Evolutionary conservation across 2,888 invertebrate species (phyloP).

Genomic region (Chymomyza caudatula): DNA sequence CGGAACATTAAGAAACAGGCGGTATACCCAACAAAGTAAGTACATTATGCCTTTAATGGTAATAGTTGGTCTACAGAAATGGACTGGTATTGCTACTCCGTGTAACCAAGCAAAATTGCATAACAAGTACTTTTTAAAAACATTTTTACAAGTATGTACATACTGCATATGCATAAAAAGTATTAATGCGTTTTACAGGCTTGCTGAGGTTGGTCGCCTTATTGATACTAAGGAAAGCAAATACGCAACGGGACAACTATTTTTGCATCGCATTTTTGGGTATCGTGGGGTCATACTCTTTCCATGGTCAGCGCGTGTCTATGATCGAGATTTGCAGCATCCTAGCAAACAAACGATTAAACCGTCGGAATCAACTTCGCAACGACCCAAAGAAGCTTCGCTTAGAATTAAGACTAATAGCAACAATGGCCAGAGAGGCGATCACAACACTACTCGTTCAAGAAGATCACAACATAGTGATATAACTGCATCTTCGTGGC

Average conservation of each 20-base stretch:
- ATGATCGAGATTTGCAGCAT: slow-evolving; percentile 88
- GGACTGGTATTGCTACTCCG: background rate
- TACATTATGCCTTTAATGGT: slow-evolving; percentile 11
- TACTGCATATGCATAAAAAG: too few relatives aligned
- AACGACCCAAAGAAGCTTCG: slow-evolving; percentile 47
- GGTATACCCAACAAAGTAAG: slow-evolving; percentile 58
- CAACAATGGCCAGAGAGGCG: background rate
- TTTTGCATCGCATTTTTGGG: slow-evolving; percentile 97
- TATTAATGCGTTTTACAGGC: slow-evolving; percentile 80
- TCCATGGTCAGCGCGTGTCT: slow-evolving; percentile 97
- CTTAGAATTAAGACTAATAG: slow-evolving; percentile 29
- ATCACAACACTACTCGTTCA: slow-evolving; percentile 4
- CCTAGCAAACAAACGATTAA: slow-evolving; percentile 80
- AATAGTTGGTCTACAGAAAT: slow-evolving; percentile 4
- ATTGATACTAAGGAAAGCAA: slow-evolving; percentile 93
- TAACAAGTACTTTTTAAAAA: slow-evolving; percentile 48
- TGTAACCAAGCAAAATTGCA: slow-evolving; percentile 45
- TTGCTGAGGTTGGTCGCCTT: slow-evolving; percentile 95
- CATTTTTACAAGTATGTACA: background rate
- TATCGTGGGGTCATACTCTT: slow-evolving; percentile 98
- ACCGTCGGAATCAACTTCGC: slow-evolving; percentile 11
- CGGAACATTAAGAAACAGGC: slow-evolving; percentile 62
- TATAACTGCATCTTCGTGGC: slow-evolving; percentile 24
- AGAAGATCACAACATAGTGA: background rate
- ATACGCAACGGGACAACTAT: slow-evolving; percentile 97